Evolutionary conservation across 2,113 vertebrate genomes (phyloP).

Genomic region (Melanotaenia duboulayi): DNA sequence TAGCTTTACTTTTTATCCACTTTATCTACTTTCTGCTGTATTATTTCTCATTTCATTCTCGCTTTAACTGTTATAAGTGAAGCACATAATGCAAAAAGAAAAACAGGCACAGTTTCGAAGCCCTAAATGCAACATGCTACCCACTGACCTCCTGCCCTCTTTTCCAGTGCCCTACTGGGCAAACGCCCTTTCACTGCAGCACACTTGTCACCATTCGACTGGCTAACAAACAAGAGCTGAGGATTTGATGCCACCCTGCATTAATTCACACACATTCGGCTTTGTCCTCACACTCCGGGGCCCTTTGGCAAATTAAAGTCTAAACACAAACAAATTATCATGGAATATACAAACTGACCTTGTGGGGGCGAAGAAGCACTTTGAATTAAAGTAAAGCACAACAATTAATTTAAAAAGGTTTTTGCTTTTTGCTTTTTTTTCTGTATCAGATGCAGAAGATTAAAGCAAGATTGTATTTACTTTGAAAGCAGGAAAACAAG

Average conservation of each 20-base stretch:
- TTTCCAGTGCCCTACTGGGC: conserved; percentile 42
- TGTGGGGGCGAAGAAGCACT: neutral
- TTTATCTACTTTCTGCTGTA: too few relatives aligned
- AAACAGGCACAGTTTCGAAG: neutral
- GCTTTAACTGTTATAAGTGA: neutral
- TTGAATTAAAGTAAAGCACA: neutral
- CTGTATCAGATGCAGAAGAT: too few relatives aligned
- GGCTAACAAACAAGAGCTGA: conserved; percentile 35
- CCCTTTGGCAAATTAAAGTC: conserved; percentile 23
- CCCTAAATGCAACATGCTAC: conserved; percentile 33
- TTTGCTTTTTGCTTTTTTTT: neutral
- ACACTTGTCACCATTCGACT: conserved; percentile 57
- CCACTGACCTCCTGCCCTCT: conserved; percentile 26
- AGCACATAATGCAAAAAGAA: neutral
- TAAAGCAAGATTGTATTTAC: neutral
- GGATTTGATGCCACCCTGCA: conserved; percentile 43
- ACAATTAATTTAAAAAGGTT: neutral
- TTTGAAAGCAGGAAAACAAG: neutral
- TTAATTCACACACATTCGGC: conserved; percentile 56
- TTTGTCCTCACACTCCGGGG: conserved; percentile 33
- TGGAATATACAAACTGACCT: conserved; percentile 5
- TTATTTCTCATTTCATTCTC: neutral
- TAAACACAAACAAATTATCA: conserved; percentile 33
- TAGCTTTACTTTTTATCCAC: neutral
- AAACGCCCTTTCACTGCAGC: conserved; percentile 45